Evolutionary conservation across 2,888 invertebrate genomes (phyloP).

Genomic region (Terebella lapidaria): DNA sequence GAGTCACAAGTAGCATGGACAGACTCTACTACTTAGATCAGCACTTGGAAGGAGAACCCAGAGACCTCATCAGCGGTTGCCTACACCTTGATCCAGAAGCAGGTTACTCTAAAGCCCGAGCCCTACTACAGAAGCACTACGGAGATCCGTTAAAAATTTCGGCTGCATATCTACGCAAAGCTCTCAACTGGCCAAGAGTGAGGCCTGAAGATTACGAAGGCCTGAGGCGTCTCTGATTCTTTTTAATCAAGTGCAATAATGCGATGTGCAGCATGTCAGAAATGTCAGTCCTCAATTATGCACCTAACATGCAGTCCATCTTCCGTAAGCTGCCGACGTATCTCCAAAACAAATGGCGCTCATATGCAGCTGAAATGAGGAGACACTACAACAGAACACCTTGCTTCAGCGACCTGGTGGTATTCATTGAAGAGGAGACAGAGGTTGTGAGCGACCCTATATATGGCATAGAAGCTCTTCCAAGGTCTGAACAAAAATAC

Average conservation of each 20-base stretch:
- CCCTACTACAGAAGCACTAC: background rate
- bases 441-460: background rate
- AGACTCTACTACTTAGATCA: background rate
- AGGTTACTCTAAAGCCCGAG: background rate
- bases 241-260: background rate
- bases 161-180: background rate
- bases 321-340: background rate
- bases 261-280: background rate
- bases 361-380: background rate
- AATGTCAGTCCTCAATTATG: background rate
- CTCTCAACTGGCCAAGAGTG: background rate
- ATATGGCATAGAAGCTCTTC: background rate
- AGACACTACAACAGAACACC: background rate
- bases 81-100: background rate
- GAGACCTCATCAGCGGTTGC: background rate
- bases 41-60: background rate
- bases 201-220: background rate
- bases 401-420: background rate
- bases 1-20: background rate
- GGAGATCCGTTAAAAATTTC: background rate
- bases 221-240: background rate
- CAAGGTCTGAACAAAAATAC: background rate
- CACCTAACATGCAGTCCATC: background rate
- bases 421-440: background rate
- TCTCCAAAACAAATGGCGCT: background rate